Evolutionary conservation across 1,140 invertebrate genomes (phyloP), one percentile per base, ranked within the genome.

Genomic region (Dendrolimus kikuchii): DNA sequence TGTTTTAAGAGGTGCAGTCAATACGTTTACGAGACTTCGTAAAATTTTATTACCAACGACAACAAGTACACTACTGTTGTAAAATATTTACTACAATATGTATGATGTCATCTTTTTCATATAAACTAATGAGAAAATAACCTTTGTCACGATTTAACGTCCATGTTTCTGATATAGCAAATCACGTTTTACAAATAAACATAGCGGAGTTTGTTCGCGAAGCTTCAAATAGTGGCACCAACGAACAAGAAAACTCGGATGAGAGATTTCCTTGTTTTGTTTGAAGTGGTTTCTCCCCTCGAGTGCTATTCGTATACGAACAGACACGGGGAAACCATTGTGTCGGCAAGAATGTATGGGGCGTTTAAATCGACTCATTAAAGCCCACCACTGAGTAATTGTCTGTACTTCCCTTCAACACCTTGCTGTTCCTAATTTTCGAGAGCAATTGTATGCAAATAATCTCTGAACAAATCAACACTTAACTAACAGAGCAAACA

Each of bases 261-360:
- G 69, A 74, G 66, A 75, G 71, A 66, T 77, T 77, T 75, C 66
- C 74, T 67, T 71, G 75, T 84, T 80, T 75, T 75, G 77, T 81
- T 74, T 71, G 69, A 74, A 75, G 69, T 71, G 64, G 61, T 71
- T 68, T 73, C 69, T 76, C 78, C 78, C 80, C 77, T 79, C 70
- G 68, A 72, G 68, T 69, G 70, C 23, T 23, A 23, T 62, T 74
- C 50, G 49, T 45, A 58, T 50, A 66, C 60, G 64, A 68, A 64
- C 50, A 63, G 55, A 58, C 63, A 66, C 53, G 52, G 58, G 62
- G 59, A 65, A 59, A 64, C 62, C 57, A 77, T 82, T 80, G 77
- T 76, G 55, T 72, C 57, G 69, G 60, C 63, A 70, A 66, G 52
- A 64, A 64, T 62, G 53, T 68, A 60, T 63, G 59, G 66, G 62